Evolutionary conservation across 2,888 invertebrate species (phyloP), one percentile per base, ranked within the genome.

Genomic region (Trisateles emortualis): DNA sequence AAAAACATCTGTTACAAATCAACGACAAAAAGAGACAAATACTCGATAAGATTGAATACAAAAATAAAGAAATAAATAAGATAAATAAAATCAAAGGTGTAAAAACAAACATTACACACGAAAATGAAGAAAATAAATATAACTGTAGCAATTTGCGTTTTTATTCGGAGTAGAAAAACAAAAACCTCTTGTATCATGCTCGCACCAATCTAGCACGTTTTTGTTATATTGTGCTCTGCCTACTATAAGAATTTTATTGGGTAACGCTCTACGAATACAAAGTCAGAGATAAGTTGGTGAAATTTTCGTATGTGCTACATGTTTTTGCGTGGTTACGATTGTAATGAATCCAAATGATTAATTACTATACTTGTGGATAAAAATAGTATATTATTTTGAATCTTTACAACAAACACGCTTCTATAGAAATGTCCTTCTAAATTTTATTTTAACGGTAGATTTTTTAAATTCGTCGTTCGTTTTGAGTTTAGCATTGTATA

Each of bases 211-310:
- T 58, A 36, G 53, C 62, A 68, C 54, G 58, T 65, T 36, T 51
- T 44, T 58, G 36, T 56, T 51, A 39, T 55, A 59, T 57, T 44
- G 38, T 44, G n/a, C 8, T 22, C 32, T 41, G 14, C 19, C 16
- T 48, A 36, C 47, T 38, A 46, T 52, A 55, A 51, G 17, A 38
- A 55, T 59, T 60, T 58, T 65, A 56, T 68, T 63, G 14, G 13
- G 49, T 50, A 50, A 53, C 71, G 60, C 48, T 43, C 45, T 35
- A 45, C 35, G 60, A 60, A 71, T 68, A 70, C 55, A 42, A 58
- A 64, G 62, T 63, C 56, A 24, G 39, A 35, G 19, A 11, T 30
- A 58, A 50, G 26, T 40, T 48, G 16, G 26, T 24, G 30, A 55
- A 41, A n/a, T 51, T 24, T 49, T 24, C 40, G 42, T 46, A 51